A percentile compares a stretch with the other conserved stretches of the same genome.
Conservation (phyloP, 2,888 invertebrate species). For the Gryllus longicercus region DNA sequence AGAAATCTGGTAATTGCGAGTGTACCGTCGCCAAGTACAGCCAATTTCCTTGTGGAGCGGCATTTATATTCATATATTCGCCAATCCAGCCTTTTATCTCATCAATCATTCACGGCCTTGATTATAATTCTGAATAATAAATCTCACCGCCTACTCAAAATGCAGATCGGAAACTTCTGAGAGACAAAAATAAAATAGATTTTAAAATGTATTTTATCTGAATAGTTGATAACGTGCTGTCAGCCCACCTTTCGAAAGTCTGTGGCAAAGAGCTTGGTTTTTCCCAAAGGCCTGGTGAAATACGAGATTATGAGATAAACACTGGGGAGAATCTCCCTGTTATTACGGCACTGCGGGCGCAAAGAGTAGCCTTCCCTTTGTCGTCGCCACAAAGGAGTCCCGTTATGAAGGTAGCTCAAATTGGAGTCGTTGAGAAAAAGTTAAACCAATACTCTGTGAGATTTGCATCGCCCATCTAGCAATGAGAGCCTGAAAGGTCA, state of each 20-base stretch:
- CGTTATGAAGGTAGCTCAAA: background rate
- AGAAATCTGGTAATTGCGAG: background rate
- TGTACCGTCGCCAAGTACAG: background rate
- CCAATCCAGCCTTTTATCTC: background rate
- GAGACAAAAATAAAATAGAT: conserved; percentile 17
- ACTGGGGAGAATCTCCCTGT: too few relatives aligned
- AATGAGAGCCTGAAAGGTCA: too few relatives aligned
- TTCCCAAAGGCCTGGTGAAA: too few relatives aligned
- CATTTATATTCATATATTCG: background rate
- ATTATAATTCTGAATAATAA: conserved; percentile 17
- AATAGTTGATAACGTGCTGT: background rate
- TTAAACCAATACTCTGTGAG: background rate
- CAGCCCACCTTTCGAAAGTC: too few relatives aligned
- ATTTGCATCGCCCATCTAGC: background rate
- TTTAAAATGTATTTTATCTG: conserved; percentile 2
- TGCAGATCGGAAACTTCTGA: background rate
- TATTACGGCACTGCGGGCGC: too few relatives aligned
- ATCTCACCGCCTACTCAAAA: background rate
- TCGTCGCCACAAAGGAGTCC: background rate
- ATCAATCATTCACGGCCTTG: background rate
- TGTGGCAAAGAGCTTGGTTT: too few relatives aligned
- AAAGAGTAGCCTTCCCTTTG: background rate
- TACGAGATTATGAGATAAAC: too few relatives aligned
- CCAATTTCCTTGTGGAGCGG: background rate
- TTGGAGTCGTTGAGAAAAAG: background rate